Evolutionary conservation across 2,888 invertebrate species (phyloP).

Genomic region (Elegia similella): DNA sequence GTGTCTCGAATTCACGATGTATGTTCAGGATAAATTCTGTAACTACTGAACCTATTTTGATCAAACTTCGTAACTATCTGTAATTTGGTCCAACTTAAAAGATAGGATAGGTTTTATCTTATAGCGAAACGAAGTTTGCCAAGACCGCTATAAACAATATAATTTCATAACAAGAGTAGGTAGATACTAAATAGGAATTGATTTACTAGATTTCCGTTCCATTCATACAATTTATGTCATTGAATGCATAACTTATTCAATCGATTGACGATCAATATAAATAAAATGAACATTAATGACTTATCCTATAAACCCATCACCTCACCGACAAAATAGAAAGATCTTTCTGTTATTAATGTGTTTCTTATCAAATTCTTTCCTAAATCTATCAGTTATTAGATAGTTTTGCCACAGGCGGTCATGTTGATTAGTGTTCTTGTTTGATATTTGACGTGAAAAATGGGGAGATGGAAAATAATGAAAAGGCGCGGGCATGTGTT

Average conservation of each 20-base stretch:
- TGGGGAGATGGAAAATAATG: constrained; percentile 46
- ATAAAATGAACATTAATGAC: neutral
- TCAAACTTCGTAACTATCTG: too few species aligned
- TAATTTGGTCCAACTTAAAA: too few species aligned
- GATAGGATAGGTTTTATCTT: too few species aligned
- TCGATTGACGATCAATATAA: neutral
- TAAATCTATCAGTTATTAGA: neutral
- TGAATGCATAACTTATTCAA: neutral
- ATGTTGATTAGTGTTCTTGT: neutral
- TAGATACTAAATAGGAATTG: too few species aligned
- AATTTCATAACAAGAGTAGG: too few species aligned
- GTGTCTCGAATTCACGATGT: too few species aligned
- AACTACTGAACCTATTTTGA: too few species aligned
- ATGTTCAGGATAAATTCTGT: too few species aligned
- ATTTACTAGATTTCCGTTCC: too few species aligned
- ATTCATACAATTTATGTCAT: neutral
- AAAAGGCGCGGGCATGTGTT: constrained; percentile 39
- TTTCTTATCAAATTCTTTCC: neutral
- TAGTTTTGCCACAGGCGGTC: neutral
- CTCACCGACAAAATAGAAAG: neutral
- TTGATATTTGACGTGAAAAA: constrained; percentile 23
- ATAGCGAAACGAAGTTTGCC: too few species aligned
- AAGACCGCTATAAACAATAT: too few species aligned
- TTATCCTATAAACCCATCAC: neutral
- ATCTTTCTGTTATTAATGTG: neutral